Conservation (phyloP, 1,140 invertebrate genomes). For the Polypedilum pembai region DNA sequence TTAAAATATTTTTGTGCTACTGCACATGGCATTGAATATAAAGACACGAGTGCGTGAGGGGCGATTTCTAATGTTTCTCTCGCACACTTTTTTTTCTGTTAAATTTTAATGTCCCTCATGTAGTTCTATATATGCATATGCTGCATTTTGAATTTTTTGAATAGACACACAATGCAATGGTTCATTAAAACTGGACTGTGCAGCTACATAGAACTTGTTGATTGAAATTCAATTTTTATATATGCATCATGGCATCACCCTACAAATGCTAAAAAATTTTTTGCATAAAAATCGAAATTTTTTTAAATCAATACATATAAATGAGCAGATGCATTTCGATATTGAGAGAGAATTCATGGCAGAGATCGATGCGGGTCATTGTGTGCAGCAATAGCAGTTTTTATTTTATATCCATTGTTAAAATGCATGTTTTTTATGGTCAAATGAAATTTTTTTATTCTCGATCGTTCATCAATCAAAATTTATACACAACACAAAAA, state of each 20-base stretch:
- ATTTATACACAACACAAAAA: background rate
- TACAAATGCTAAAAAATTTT: background rate
- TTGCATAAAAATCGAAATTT: conserved; percentile 14
- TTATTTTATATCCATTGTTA: background rate
- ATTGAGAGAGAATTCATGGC: background rate
- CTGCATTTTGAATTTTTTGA: background rate
- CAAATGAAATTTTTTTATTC: conserved; percentile 10
- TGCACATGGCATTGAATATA: background rate
- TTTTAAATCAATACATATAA: conserved; percentile 15
- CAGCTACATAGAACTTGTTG: conserved; percentile 9
- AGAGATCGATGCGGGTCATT: conserved; percentile 22
- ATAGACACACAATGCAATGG: background rate
- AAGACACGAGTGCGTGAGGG: conserved; percentile 10
- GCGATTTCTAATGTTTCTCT: background rate
- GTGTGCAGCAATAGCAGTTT: background rate
- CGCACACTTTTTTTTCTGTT: background rate
- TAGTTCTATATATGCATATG: conserved; percentile 6
- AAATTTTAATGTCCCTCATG: conserved; percentile 22
- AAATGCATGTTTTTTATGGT: conserved; percentile 23
- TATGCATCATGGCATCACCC: background rate
- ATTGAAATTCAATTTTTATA: conserved; percentile 2
- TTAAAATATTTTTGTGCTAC: background rate
- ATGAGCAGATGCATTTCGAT: background rate
- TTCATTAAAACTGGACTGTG: conserved; percentile 25
- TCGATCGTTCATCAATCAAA: background rate